A percentile compares a stretch with the other conserved stretches of the same genome.
Evolutionary conservation across 1,140 invertebrate species (phyloP).

Genomic region (Pissodes strobi): DNA sequence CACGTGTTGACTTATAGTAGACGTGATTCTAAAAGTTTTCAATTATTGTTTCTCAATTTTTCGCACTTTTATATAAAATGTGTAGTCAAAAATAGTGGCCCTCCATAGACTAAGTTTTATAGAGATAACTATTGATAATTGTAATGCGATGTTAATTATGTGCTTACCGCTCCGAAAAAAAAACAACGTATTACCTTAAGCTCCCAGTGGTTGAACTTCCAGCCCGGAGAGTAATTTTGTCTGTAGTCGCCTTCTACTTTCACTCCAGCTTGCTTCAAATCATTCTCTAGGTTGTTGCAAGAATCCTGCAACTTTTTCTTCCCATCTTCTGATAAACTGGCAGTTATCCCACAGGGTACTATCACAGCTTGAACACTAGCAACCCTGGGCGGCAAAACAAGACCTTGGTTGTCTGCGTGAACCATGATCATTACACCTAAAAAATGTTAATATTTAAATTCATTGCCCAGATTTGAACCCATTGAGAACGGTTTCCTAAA

Average conservation of each 20-base stretch:
- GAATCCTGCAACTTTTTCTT: slow-evolving; percentile 69
- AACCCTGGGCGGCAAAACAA: slow-evolving; percentile 93
- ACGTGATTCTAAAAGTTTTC: too few species aligned
- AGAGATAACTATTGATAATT: too few species aligned
- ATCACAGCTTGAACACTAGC: slow-evolving; percentile 86
- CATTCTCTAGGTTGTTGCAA: slow-evolving; percentile 72
- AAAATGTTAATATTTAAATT: neutral
- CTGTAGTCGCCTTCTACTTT: slow-evolving; percentile 83
- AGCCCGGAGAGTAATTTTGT: slow-evolving; percentile 97
- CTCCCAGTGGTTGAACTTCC: slow-evolving; percentile 99
- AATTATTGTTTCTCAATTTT: too few species aligned
- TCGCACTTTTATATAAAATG: too few species aligned
- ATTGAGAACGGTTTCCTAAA: too few species aligned
- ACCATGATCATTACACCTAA: slow-evolving; percentile 93
- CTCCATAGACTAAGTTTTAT: too few species aligned
- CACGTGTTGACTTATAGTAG: too few species aligned
- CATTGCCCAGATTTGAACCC: too few species aligned
- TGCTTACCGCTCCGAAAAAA: too few species aligned
- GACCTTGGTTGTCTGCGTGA: slow-evolving; percentile 94
- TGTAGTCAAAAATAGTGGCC: too few species aligned
- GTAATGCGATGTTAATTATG: too few species aligned
- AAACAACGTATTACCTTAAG: too few species aligned
- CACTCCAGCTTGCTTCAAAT: slow-evolving; percentile 64
- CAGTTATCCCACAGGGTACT: slow-evolving; percentile 96
- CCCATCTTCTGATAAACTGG: slow-evolving; percentile 73